A percentile compares a stretch with the other conserved stretches of the same genome.
Evolutionary conservation across 2,113 vertebrate genomes (phyloP).

Genomic region (Xyliphius kryptos): DNA sequence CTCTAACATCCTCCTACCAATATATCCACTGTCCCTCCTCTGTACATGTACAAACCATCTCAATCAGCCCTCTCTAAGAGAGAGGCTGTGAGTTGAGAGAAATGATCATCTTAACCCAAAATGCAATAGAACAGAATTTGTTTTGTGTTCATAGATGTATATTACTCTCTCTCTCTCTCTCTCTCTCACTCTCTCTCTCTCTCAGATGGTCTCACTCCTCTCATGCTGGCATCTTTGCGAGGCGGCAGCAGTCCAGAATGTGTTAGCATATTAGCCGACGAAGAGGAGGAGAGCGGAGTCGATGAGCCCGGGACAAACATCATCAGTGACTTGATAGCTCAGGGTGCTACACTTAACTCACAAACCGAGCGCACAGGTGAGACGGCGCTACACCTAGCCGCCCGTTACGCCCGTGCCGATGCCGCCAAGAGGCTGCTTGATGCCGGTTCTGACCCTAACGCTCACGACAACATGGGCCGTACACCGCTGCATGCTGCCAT

Average conservation of each 20-base stretch:
- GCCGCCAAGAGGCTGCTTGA: slow-evolving; percentile 90
- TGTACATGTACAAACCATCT: no score
- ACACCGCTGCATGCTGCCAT: slow-evolving; percentile 87
- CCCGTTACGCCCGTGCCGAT: slow-evolving; percentile 79
- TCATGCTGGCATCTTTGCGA: slow-evolving; percentile 90
- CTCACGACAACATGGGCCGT: slow-evolving; percentile 95
- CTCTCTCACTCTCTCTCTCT: neutral
- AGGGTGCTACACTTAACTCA: slow-evolving; percentile 83
- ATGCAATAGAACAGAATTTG: no score
- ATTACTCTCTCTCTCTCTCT: no score
- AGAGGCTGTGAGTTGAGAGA: no score
- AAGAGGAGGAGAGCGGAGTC: slow-evolving; percentile 77
- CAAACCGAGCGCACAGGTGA: slow-evolving; percentile 94
- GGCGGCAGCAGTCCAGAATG: slow-evolving; percentile 70
- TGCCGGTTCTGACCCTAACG: slow-evolving; percentile 84
- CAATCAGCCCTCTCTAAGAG: no score
- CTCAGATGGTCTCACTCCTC: slow-evolving; percentile 86
- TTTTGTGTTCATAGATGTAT: no score
- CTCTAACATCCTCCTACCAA: no score
- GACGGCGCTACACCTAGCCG: slow-evolving; percentile 87
- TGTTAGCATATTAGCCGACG: slow-evolving; percentile 57
- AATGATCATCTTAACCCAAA: no score
- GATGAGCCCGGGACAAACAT: slow-evolving; percentile 82
- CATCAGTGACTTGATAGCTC: slow-evolving; percentile 85
- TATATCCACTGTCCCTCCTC: no score